Conservation (phyloP, 53 echinoderm and acorn worm genomes). For the Temnopleurus reevesii region DNA sequence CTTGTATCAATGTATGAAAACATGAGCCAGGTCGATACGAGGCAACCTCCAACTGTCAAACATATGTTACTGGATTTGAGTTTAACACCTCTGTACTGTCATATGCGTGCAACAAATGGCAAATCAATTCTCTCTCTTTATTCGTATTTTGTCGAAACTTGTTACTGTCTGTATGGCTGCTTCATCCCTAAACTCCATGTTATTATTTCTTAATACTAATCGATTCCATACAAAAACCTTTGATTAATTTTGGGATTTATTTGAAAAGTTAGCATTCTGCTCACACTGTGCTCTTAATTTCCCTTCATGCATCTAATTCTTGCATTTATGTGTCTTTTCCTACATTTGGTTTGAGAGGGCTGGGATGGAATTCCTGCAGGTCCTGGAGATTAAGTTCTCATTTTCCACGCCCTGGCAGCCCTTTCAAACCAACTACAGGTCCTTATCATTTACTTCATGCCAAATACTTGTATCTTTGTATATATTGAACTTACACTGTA, state of each 20-base stretch:
- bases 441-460: not conserved
- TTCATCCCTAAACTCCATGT: no score
- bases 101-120: conserved; percentile 26
- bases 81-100: conserved; percentile 26
- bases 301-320: not conserved
- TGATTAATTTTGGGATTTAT: no score
- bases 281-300: not conserved
- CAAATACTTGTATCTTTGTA: not conserved
- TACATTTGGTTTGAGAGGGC: no score
- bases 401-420: not conserved
- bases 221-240: no score
- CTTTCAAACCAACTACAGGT: no score
- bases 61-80: conserved; percentile 7
- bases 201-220: no score
- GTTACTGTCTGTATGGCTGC: no score
- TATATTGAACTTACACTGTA: no score
- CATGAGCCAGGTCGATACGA: not conserved
- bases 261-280: no score
- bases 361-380: no score
- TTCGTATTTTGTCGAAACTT: no score
- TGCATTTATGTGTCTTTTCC: not conserved
- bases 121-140: not conserved
- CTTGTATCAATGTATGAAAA: not conserved
- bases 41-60: not conserved
- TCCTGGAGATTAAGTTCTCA: no score